Base-by-base conservation (phyloP, 2,113 vertebrate genomes). In the Hypanus sabinus region DNA sequence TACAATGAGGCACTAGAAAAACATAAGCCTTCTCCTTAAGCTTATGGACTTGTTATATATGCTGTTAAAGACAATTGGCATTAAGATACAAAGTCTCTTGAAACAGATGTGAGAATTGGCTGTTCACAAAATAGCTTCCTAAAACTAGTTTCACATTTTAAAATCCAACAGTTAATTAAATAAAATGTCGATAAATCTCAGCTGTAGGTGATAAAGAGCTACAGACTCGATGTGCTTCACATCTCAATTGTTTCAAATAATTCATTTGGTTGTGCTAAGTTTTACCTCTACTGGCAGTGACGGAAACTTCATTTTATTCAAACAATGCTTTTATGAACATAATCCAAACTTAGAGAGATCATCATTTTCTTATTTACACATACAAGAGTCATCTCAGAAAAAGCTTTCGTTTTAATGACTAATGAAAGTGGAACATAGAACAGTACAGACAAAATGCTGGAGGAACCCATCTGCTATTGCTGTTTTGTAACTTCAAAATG, bases 81-180 rank as follows among this genome's bases (percentile, higher is more conserved):
- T 83, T 83, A 22, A 38, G 57, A 55, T 85, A 57, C 30, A 88
- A 62, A 88, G 30, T n/a, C 27, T 62, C 30, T 16, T 88, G 57
- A 88, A 88, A 30, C 60, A 62, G 60, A 88, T 60, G 83, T 62
- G 7, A 27, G 30, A 62, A n/a, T 12, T 88, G 14, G 16, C 27
- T 62, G 55, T 27, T 27, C 12, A 18, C 83, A 62, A 16, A 88
- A 62, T 88, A 24, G 57, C 30, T 62, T 62, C 55, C 60, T 88
- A 88, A 62, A 88, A n/a, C 46, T 11, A n/a, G 55, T 88, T 88
- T 16, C 83, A n/a, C 57, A n/a, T 88, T 88, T 88, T n/a, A 88
- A 62, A 60, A 62, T n/a, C 60, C 57, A 88, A n/a, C 11, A 62
- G 1, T 57, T 88, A 88, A 88, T 88, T 62, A 88, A 62, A 18